Conservation (phyloP, 2,888 invertebrate species). For the Platynereis dumerilii region DNA sequence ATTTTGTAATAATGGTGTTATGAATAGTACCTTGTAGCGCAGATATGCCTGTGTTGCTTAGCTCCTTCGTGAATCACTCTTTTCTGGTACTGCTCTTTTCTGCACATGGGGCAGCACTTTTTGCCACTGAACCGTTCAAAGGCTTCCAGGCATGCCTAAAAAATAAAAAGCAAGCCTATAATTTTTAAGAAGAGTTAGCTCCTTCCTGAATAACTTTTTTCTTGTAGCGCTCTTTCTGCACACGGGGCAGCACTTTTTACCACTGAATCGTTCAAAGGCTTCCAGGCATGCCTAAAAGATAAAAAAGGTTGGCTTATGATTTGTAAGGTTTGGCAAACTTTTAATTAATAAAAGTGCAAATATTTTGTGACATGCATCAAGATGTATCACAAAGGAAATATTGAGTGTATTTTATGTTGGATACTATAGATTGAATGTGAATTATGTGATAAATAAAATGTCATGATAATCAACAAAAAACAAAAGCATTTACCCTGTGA, state of each 20-base stretch:
- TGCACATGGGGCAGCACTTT: constrained; percentile 63
- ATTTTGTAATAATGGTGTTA: too few relatives aligned
- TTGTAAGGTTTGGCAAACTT: too few relatives aligned
- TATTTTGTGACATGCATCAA: too few relatives aligned
- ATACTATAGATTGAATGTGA: too few relatives aligned
- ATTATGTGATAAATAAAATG: too few relatives aligned
- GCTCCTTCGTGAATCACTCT: constrained; percentile 61
- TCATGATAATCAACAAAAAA: too few relatives aligned
- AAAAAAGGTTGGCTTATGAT: too few relatives aligned
- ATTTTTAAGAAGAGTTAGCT: constrained; percentile 39
- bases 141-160: constrained; percentile 57
- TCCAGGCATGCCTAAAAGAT: constrained; percentile 52
- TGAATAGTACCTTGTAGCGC: constrained; percentile 60
- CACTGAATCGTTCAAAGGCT: constrained; percentile 62
- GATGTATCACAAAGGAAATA: too few relatives aligned
- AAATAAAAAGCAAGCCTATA: constrained; percentile 7
- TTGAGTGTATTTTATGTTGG: too few relatives aligned
- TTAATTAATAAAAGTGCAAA: too few relatives aligned
- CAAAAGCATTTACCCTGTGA: constrained; percentile 51
- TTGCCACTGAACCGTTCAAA: constrained; percentile 62
- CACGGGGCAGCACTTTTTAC: constrained; percentile 62
- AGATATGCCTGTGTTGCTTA: constrained; percentile 48
- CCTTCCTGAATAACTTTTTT: constrained; percentile 62
- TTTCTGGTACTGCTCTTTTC: constrained; percentile 60
- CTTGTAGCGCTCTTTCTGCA: constrained; percentile 61